Base-by-base conservation (phyloP, 2,888 invertebrate genomes). In the Acleris sparsana region DNA sequence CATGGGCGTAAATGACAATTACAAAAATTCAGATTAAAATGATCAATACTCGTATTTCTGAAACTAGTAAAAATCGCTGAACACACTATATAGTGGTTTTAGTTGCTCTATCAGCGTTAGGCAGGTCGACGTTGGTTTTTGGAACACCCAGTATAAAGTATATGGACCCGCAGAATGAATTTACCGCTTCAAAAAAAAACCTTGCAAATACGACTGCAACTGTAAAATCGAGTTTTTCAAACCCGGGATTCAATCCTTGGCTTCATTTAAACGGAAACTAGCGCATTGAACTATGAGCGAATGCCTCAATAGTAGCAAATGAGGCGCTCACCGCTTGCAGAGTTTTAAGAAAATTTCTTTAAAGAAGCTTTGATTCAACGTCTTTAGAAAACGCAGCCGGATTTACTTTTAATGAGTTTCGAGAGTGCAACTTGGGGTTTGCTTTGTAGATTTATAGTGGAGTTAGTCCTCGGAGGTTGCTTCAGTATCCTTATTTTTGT, bases 391-490 rank as follows among this genome's bases (percentile, higher is more conserved):
- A 87, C 88, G 88, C 90, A 84, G 76, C 83, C 81, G 86, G 89
- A 90, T 92, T 90, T 89, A 88, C 88, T 91, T 92, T 92, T 92
- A 92, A 92, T 92, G 91, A 92, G 89, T 91, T 91, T 86, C 82
- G 83, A 85, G 85, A 84, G 85, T 84, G 82, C 86, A 86, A 88
- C 83, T 89, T 84, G 85, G 80, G 87, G 84, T 86, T 89, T 89
- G 86, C 87, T 88, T 86, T 86, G 82, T 85, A 82, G 86, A 88
- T 87, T 83, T 89, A 89, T 86, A 77, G 83, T 75, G 76, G 74
- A 84, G 80, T 82, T 80, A 73, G 77, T 75, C 75, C 73, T 74
- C 71, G 67, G 71, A 74, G 69, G 70, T 75, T 73, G 75, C 76
- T 64, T 70, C 60, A 69, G 72, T 70, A 73, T 72, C 69, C 71